Conservation (phyloP, 1,140 invertebrate species). For the Listronotus bonariensis region DNA sequence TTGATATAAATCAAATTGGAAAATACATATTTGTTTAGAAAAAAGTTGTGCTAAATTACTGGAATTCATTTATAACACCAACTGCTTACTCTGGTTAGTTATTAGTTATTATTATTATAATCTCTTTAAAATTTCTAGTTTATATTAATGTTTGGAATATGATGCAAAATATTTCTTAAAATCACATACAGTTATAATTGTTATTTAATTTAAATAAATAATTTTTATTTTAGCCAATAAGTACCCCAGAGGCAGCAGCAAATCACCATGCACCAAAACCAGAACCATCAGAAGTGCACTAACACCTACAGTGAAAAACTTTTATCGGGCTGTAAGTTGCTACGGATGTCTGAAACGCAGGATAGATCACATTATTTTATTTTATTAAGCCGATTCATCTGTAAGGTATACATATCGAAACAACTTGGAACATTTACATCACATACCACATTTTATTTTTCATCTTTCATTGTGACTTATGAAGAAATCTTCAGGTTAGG, state of each 20-base stretch:
- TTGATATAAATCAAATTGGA: too few relatives aligned
- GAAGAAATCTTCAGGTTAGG: constrained; percentile 8
- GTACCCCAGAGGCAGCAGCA: constrained; percentile 66
- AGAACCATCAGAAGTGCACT: constrained; percentile 62
- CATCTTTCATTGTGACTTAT: constrained; percentile 8
- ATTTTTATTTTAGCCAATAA: constrained; percentile 60
- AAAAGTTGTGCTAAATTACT: too few relatives aligned
- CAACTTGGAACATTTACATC: constrained; percentile 44
- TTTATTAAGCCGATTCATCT: constrained; percentile 27
- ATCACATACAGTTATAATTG: too few relatives aligned
- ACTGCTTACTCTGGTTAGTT: too few relatives aligned
- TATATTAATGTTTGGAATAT: too few relatives aligned
- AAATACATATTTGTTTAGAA: too few relatives aligned
- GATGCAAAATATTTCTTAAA: too few relatives aligned
- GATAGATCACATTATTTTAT: constrained; percentile 5
- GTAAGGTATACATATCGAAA: constrained; percentile 54
- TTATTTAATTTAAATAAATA: too few relatives aligned
- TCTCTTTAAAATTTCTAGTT: too few relatives aligned
- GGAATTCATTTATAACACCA: too few relatives aligned
- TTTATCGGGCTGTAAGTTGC: constrained; percentile 19
- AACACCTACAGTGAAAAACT: constrained; percentile 51
- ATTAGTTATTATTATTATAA: too few relatives aligned
- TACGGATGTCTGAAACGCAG: constrained; percentile 28
- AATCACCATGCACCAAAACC: constrained; percentile 68
- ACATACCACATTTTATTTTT: constrained; percentile 30